A percentile compares a stretch with the other conserved stretches of the same genome.
phyloP scores from a whole-genome alignment of 2,113 vertebrate genomes.

The Cyprinodon tularosa region DNA sequence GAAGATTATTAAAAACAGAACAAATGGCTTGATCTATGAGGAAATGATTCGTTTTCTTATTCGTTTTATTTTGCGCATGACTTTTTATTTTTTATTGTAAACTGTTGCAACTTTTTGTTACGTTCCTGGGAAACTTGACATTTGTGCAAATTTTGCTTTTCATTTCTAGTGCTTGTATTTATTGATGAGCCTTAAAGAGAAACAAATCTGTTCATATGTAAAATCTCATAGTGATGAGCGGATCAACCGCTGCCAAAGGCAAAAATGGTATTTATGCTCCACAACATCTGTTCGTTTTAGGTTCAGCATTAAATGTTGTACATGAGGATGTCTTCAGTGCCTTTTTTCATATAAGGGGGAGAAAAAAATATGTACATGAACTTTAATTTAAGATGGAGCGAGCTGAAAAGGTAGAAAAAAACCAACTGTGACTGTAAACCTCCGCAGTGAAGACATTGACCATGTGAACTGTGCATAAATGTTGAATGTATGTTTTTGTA shows the following conservation, averaged over 20 bases:
- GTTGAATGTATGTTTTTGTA: conserved; percentile 56
- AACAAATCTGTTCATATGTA: conserved; percentile 53
- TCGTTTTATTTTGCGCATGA: not conserved
- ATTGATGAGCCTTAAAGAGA: conserved; percentile 64
- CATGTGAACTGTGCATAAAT: conserved; percentile 45
- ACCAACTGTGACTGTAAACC: conserved; percentile 41
- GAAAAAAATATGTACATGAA: conserved; percentile 1
- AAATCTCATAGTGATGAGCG: conserved; percentile 38
- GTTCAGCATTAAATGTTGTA: conserved; percentile 17
- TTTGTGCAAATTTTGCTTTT: conserved; percentile 34
- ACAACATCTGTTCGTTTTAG: conserved; percentile 7
- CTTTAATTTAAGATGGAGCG: conserved; percentile 7
- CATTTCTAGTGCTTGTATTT: conserved; percentile 68
- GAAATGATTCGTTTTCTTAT: not conserved
- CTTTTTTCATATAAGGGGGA: conserved; percentile 15
- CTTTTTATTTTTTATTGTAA: conserved; percentile 20
- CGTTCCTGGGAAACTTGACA: conserved; percentile 80
- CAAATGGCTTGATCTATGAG: not conserved
- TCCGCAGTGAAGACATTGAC: conserved; percentile 36
- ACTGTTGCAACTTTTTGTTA: conserved; percentile 57
- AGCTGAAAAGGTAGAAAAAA: conserved; percentile 7
- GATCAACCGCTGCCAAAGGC: conserved; percentile 76
- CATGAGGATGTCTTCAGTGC: conserved; percentile 44
- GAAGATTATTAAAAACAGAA: not conserved
- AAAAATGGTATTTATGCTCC: conserved; percentile 74